Evolutionary conservation across 2,797 vertebrate genomes (phyloP).

Genomic region (Clamator glandarius): DNA sequence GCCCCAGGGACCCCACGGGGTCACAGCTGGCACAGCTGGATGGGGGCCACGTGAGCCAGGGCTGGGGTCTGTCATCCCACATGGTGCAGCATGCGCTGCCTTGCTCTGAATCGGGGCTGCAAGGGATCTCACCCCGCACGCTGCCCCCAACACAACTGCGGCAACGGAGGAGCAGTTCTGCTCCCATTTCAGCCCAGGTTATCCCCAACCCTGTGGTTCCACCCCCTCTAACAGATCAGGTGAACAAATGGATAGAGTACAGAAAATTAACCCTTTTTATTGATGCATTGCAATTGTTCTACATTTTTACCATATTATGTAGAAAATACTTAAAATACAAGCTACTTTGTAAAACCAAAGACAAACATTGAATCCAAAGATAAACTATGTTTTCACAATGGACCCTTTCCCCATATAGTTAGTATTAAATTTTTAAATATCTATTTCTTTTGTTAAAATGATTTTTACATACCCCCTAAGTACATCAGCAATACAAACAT

Average conservation of each 20-base stretch:
- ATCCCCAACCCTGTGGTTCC: too few species aligned
- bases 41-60: neutral
- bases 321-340: constrained; percentile 91
- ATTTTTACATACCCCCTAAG: constrained; percentile 87
- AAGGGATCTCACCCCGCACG: rapidly evolving
- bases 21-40: too few species aligned
- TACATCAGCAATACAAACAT: constrained; percentile 88
- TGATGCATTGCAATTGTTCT: constrained; percentile 87
- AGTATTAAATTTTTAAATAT: constrained; percentile 89
- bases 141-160: too few species aligned
- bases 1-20: neutral
- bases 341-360: constrained; percentile 92
- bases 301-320: constrained; percentile 88
- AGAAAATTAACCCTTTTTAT: constrained; percentile 90
- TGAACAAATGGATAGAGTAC: constrained; percentile 70
- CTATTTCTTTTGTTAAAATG: constrained; percentile 88
- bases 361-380: constrained; percentile 90
- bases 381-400: constrained; percentile 89
- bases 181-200: rapidly evolving
- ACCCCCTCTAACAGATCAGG: constrained; percentile 5
- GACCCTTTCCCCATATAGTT: constrained; percentile 87
- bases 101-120: rapidly evolving
- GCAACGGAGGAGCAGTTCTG: too few species aligned
- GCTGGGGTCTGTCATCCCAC: neutral
- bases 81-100: too few species aligned